These are phyloP conservation scores for Lithosia quadra DNA, from an alignment of 2,888 invertebrate genomes.

Conservation along the genomic window DNA sequence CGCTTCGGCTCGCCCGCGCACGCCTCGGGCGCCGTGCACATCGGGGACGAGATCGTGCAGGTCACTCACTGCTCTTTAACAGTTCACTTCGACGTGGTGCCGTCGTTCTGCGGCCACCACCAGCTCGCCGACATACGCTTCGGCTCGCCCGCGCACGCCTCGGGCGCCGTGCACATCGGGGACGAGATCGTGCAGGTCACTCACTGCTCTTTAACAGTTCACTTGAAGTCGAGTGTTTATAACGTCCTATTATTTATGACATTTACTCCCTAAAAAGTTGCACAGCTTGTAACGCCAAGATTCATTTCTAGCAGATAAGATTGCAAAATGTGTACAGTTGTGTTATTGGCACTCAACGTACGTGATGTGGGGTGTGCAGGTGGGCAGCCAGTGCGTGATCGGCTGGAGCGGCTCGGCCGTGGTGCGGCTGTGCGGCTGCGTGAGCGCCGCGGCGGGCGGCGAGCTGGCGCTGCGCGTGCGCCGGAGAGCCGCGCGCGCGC, in stretches of 20 bases:
- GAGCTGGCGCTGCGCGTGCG: conserved; percentile 62
- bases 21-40: conserved; percentile 96
- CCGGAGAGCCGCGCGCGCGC: conserved; percentile 57
- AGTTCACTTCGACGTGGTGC: conserved; percentile 95
- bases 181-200: conserved; percentile 99
- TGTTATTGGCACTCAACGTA: too few relatives aligned
- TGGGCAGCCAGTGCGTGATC: conserved; percentile 70
- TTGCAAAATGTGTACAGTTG: too few relatives aligned
- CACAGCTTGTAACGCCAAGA: too few relatives aligned
- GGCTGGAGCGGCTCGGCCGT: conserved; percentile 72
- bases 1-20: conserved; percentile 97
- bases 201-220: too few relatives aligned
- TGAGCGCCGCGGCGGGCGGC: conserved; percentile 43
- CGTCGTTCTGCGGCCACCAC: conserved; percentile 91
- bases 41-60: conserved; percentile 98
- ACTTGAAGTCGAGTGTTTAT: too few relatives aligned
- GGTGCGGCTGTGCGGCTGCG: conserved; percentile 47
- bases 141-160: conserved; percentile 96
- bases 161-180: conserved; percentile 97
- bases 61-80: too few relatives aligned
- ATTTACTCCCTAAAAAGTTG: too few relatives aligned
- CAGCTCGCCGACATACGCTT: conserved; percentile 96
- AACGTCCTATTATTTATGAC: too few relatives aligned
- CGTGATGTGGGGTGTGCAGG: too few relatives aligned
- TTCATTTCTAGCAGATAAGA: too few relatives aligned